Base-by-base conservation (phyloP, 2,113 vertebrate species). In the Todiramphus saurophagus region DNA sequence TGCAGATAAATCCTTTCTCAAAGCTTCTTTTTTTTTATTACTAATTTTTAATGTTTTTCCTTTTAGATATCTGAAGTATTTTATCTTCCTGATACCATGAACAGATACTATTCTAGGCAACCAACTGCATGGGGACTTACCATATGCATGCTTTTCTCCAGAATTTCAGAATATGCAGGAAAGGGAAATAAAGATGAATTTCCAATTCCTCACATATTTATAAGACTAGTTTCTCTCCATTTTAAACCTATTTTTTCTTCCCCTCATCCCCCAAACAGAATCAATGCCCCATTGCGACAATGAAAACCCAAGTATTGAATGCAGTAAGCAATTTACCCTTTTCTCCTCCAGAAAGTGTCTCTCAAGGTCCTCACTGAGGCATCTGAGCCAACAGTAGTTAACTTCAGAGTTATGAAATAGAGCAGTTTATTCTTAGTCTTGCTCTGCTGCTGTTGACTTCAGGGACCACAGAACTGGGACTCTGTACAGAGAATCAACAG, bases 381-480 rank as follows among this genome's bases (percentile, higher is more conserved):
- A 58, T 53, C 25, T 76, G 58, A 87, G 69, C 43, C 56, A 64
- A 13, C 0, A 1, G 10, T 31, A 69, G 64, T 56, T 81, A 81
- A 30, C 83, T 73, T 30, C 24, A 64, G 56, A 76, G 59, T 8
- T 73, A 16, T 51, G 50, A 77, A 96, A 92, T 3, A 93, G 66
- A 78, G 31, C 33, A 91, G 28, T 69, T 93, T 79, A 76, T 50
- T 79, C 86, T 74, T 84, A 83, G 70, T 95, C 86, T 84, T 76
- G 48, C 69, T 93, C 60, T 43, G 69, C 24, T 92, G 23, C 14
- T 87, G 14, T 89, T 94, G 77, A 87, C 92, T 95, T 53, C 35
- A 58, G 39, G 46, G 88, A 28, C 83, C 11, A 2, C 1, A n/a
- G 69, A 37, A 62, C 19, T 19, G 41, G n/a, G 19, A 33, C 10